Evolutionary conservation across 2,113 vertebrate species (phyloP).

Genomic region (Gambusia holbrooki): DNA sequence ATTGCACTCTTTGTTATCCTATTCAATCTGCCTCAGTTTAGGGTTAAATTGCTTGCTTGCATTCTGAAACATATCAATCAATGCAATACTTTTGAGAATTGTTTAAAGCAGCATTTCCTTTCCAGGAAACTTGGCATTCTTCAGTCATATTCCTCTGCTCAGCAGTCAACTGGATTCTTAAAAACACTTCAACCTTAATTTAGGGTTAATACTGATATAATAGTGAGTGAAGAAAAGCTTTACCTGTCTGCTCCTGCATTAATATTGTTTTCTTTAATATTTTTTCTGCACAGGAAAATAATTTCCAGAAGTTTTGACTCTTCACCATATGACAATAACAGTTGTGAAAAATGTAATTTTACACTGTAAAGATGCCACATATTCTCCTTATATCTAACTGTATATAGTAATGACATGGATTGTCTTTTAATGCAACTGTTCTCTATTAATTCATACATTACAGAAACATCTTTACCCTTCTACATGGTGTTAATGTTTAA

Average conservation of each 20-base stretch:
- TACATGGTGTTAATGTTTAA: conserved; percentile 54
- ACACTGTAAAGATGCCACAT: too few relatives aligned
- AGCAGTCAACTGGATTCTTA: not conserved
- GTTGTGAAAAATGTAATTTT: too few relatives aligned
- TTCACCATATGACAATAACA: too few relatives aligned
- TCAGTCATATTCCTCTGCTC: not conserved
- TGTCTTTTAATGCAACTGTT: not conserved
- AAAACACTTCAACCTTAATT: not conserved
- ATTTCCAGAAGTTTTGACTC: not conserved
- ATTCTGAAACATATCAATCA: not conserved
- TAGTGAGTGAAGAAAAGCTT: not conserved
- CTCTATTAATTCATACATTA: conserved; percentile 12
- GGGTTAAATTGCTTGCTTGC: not conserved
- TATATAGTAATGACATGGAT: too few relatives aligned
- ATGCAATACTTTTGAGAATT: not conserved
- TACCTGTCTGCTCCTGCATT: not conserved
- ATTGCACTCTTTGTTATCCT: not conserved
- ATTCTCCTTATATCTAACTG: too few relatives aligned
- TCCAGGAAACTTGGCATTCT: not conserved
- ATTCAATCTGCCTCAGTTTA: not conserved
- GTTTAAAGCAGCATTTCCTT: not conserved
- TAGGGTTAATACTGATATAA: not conserved
- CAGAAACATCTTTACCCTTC: conserved; percentile 37
- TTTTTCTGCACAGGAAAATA: not conserved
- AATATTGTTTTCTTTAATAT: not conserved